Evolutionary conservation across 2,888 invertebrate species (phyloP).

Genomic region (Thalpophila matura): DNA sequence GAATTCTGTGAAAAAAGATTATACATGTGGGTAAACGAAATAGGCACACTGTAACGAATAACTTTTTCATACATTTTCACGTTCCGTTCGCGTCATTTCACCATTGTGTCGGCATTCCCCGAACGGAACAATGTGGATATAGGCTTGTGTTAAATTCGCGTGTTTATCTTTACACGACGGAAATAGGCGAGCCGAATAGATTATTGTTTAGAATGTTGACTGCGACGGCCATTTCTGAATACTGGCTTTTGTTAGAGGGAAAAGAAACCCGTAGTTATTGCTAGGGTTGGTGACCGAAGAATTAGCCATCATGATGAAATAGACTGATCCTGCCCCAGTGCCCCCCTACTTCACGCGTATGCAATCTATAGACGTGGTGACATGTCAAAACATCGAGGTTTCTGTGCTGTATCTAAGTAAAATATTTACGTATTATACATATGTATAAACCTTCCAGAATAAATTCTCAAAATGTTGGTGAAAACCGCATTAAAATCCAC

Average conservation of each 20-base stretch:
- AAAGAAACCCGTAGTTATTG: slow-evolving; percentile 1
- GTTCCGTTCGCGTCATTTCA: slow-evolving; percentile 25
- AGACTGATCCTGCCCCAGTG: too few species aligned
- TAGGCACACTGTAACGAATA: slow-evolving; percentile 19
- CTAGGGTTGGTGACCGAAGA: not conserved
- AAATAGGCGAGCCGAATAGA: slow-evolving; percentile 73
- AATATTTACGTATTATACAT: too few species aligned
- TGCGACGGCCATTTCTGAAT: slow-evolving; percentile 22
- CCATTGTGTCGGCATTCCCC: slow-evolving; percentile 36
- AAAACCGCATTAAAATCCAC: too few species aligned
- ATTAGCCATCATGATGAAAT: too few species aligned
- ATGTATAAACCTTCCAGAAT: too few species aligned
- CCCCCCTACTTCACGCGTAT: too few species aligned
- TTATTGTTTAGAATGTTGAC: slow-evolving; percentile 48
- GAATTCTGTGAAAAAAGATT: slow-evolving; percentile 23
- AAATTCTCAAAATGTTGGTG: too few species aligned
- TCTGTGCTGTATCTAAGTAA: too few species aligned
- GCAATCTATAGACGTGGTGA: too few species aligned
- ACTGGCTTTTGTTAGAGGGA: slow-evolving; percentile 8
- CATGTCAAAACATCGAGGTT: too few species aligned
- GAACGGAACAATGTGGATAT: slow-evolving; percentile 46
- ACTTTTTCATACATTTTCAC: slow-evolving; percentile 30
- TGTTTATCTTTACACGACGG: slow-evolving; percentile 73
- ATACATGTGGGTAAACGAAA: not conserved
- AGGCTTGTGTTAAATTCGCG: slow-evolving; percentile 48